Conservation (phyloP, 2,888 invertebrate species). For the Merodon equestris region DNA sequence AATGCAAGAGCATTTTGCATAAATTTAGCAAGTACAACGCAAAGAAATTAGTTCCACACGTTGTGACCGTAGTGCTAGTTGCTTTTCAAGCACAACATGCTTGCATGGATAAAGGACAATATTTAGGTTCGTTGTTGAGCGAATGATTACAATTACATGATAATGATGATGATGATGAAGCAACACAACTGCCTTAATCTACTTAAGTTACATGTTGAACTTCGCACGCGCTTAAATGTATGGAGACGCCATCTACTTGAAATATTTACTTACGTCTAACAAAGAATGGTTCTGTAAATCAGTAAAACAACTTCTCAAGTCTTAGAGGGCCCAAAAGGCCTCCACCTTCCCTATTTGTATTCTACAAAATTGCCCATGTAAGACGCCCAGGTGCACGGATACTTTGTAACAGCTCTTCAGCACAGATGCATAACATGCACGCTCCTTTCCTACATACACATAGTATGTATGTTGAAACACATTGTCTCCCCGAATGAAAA, state of each 20-base stretch:
- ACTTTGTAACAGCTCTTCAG: slow-evolving; percentile 34
- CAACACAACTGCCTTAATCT: too few species aligned
- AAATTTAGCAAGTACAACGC: slow-evolving; percentile 73
- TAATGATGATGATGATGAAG: slow-evolving; percentile 22
- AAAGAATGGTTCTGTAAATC: too few species aligned
- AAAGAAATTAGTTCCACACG: slow-evolving; percentile 67
- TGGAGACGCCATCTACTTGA: too few species aligned
- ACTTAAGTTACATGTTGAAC: too few species aligned
- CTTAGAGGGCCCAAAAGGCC: too few species aligned
- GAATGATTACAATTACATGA: slow-evolving; percentile 51
- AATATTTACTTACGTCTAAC: too few species aligned
- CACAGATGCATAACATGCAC: slow-evolving; percentile 30
- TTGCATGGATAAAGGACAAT: slow-evolving; percentile 56
- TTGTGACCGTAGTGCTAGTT: slow-evolving; percentile 40
- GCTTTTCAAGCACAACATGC: not conserved
- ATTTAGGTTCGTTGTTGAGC: slow-evolving; percentile 52
- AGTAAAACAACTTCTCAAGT: too few species aligned
- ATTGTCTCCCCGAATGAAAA: slow-evolving; percentile 62
- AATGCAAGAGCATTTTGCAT: slow-evolving; percentile 79
- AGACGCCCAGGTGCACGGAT: slow-evolving; percentile 56
- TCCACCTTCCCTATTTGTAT: not conserved
- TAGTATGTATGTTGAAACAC: slow-evolving; percentile 61
- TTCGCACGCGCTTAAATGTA: too few species aligned
- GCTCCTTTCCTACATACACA: slow-evolving; percentile 25
- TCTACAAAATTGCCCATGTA: slow-evolving; percentile 39